Conservation (phyloP, 1,140 invertebrate species). For the Ips nitidus region DNA sequence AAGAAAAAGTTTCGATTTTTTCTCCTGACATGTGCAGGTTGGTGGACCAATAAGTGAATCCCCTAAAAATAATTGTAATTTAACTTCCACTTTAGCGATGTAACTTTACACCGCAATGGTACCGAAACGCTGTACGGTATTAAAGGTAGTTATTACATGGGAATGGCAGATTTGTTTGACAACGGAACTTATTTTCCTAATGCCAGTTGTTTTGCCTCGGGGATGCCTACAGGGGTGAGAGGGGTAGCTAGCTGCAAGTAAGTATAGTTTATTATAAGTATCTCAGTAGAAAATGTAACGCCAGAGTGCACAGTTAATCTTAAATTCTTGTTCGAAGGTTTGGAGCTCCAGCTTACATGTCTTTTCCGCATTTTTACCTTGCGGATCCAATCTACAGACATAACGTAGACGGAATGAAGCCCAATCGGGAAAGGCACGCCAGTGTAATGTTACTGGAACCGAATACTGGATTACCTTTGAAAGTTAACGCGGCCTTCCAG, state of each 20-base stretch:
- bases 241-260: slow-evolving; percentile 67
- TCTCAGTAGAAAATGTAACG: no score
- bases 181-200: slow-evolving; percentile 67
- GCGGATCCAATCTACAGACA: slow-evolving; percentile 69
- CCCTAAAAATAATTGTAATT: neutral
- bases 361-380: slow-evolving; percentile 84
- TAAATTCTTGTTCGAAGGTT: slow-evolving; percentile 52
- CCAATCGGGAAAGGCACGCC: slow-evolving; percentile 67
- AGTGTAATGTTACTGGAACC: slow-evolving; percentile 74
- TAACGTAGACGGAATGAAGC: slow-evolving; percentile 68
- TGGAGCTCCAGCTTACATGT: slow-evolving; percentile 78
- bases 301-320: neutral
- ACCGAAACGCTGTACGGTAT: slow-evolving; percentile 53
- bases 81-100: slow-evolving; percentile 33
- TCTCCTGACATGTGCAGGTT: slow-evolving; percentile 71
- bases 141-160: slow-evolving; percentile 62
- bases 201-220: slow-evolving; percentile 58
- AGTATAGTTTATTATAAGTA: slow-evolving; percentile 10
- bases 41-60: neutral
- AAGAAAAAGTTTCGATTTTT: slow-evolving; percentile 63
- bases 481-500: slow-evolving; percentile 69
- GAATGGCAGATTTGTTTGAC: slow-evolving; percentile 63
- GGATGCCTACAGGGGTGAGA: slow-evolving; percentile 60
- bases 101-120: slow-evolving; percentile 37
- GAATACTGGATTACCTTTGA: slow-evolving; percentile 67